These are phyloP conservation scores for Hormaphis cornu DNA, from an alignment of 1,140 invertebrate species.

Conservation along the genomic window DNA sequence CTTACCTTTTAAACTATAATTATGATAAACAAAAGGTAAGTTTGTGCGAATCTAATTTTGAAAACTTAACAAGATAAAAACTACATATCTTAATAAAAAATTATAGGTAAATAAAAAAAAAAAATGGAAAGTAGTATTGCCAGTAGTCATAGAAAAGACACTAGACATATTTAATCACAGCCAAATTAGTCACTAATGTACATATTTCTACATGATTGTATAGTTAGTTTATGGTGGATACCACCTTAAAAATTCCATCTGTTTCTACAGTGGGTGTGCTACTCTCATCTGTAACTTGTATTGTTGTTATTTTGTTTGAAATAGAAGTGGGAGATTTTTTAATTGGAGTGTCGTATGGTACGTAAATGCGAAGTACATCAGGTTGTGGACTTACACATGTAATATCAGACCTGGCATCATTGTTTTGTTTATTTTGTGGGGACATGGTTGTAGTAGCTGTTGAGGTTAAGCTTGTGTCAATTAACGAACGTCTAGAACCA, in stretches of 20 bases:
- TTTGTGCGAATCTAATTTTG: neutral
- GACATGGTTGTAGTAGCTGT: constrained; percentile 63
- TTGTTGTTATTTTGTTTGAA: constrained; percentile 29
- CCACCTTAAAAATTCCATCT: neutral
- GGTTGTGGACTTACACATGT: constrained; percentile 53
- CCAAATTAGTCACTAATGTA: constrained; percentile 9
- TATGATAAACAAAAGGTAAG: neutral
- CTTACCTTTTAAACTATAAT: too few species aligned
- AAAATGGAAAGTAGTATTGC: neutral
- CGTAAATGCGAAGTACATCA: constrained; percentile 65
- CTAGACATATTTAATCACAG: constrained; percentile 24
- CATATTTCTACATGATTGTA: neutral
- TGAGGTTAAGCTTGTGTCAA: constrained; percentile 72
- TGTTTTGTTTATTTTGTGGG: constrained; percentile 58
- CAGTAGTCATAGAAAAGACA: neutral
- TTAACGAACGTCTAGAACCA: constrained; percentile 63
- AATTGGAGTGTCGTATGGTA: constrained; percentile 52
- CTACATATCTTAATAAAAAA: neutral
- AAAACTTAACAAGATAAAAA: neutral
- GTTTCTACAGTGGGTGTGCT: constrained; percentile 1
- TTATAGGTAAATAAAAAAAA: too few species aligned
- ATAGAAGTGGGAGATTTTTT: constrained; percentile 24
- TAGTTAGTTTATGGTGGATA: constrained; percentile 8
- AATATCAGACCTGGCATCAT: constrained; percentile 48
- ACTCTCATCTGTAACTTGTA: constrained; percentile 28